phyloP scores from a whole-genome alignment of 2,888 invertebrate genomes.

The Timandra comae region DNA sequence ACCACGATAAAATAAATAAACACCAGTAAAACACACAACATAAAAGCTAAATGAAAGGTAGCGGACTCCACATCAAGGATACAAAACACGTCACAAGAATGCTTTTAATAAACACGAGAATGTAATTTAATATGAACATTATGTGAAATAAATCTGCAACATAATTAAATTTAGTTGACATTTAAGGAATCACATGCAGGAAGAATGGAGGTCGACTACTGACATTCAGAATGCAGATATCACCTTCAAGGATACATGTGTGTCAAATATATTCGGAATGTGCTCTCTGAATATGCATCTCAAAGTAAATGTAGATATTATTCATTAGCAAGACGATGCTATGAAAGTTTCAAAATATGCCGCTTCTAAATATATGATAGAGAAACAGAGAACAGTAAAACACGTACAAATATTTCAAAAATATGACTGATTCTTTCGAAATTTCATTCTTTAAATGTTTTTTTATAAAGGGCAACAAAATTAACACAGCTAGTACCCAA shows the following conservation, averaged over 20 bases:
- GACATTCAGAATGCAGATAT: constrained; percentile 21
- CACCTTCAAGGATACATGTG: constrained; percentile 20
- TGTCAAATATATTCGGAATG: too few relatives aligned
- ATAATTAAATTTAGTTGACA: constrained; percentile 34
- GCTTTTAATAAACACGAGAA: constrained; percentile 1
- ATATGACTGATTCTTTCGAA: background rate
- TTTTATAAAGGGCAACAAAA: background rate
- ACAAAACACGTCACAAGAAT: too few relatives aligned
- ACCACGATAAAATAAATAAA: too few relatives aligned
- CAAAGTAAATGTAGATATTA: too few relatives aligned
- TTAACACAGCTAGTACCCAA: background rate
- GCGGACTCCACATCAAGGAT: too few relatives aligned
- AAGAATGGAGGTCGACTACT: constrained; percentile 42
- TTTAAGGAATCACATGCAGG: constrained; percentile 43
- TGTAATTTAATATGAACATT: constrained; percentile 3
- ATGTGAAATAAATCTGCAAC: constrained; percentile 5
- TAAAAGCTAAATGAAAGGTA: too few relatives aligned
- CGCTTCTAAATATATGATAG: too few relatives aligned
- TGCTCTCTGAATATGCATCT: too few relatives aligned
- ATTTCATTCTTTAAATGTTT: background rate
- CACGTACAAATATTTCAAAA: background rate
- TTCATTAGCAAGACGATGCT: too few relatives aligned
- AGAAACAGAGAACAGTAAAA: too few relatives aligned
- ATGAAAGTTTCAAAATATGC: too few relatives aligned
- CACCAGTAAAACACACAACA: too few relatives aligned